phyloP scores from a whole-genome alignment of 2,797 vertebrate species.

The Antennarius maculatus region DNA sequence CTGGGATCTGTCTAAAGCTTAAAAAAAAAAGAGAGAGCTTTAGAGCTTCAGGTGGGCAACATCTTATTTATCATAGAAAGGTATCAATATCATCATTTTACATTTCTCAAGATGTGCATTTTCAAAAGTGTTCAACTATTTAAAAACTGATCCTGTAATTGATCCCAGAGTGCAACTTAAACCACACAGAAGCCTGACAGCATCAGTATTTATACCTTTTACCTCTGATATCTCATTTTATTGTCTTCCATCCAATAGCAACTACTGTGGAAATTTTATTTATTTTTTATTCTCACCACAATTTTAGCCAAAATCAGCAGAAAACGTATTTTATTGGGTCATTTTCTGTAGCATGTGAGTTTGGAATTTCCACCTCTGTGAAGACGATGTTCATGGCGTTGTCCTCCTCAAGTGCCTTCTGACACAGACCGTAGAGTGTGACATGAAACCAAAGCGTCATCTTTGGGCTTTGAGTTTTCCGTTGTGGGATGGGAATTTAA shows the following conservation, averaged over 20 bases:
- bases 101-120: background rate
- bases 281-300: background rate
- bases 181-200: background rate
- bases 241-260: conserved; percentile 5
- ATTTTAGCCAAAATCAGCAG: background rate
- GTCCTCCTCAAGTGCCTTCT: conserved; percentile 79
- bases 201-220: background rate
- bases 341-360: conserved; percentile 21
- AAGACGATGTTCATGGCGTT: conserved; percentile 10
- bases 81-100: too few species aligned
- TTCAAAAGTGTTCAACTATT: background rate
- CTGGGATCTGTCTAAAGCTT: too few species aligned
- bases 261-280: too few species aligned
- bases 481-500: conserved; percentile 8
- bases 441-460: conserved; percentile 33
- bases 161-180: too few species aligned
- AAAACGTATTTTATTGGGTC: conserved; percentile 7
- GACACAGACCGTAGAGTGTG: conserved; percentile 49
- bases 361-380: conserved; percentile 2
- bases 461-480: conserved; percentile 45
- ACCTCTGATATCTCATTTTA: background rate
- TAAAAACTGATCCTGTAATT: background rate
- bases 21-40: too few species aligned
- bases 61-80: background rate
- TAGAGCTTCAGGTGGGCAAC: too few species aligned